Evolutionary conservation across 2,797 vertebrate species (phyloP).

Genomic region (Columba guinea): DNA sequence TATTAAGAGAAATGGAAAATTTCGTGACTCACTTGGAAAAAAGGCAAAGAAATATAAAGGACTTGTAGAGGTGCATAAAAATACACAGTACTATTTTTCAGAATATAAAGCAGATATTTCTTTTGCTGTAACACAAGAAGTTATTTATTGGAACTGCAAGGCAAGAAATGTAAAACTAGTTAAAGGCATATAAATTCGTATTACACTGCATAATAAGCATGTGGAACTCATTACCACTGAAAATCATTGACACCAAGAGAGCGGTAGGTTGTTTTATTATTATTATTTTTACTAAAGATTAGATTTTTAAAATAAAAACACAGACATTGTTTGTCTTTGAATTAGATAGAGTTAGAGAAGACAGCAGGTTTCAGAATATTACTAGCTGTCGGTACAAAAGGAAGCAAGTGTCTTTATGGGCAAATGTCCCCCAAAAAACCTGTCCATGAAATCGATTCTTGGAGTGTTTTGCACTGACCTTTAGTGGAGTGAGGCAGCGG

Average conservation of each 20-base stretch:
- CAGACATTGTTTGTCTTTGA: neutral
- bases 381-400: neutral
- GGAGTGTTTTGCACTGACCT: neutral
- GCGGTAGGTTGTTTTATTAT: neutral
- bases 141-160: neutral
- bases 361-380: neutral
- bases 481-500: neutral
- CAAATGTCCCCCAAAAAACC: neutral
- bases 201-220: neutral
- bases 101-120: neutral
- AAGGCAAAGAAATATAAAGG: neutral
- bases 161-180: neutral
- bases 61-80: neutral
- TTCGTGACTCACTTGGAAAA: neutral
- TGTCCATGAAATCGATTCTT: neutral
- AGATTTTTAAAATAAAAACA: slow-evolving; percentile 11
- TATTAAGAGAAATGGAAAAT: neutral
- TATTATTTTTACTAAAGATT: neutral
- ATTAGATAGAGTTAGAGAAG: neutral
- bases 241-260: slow-evolving; percentile 1
- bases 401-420: neutral
- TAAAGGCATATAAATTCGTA: neutral
- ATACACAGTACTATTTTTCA: neutral
- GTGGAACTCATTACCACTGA: neutral
- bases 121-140: neutral